These are phyloP conservation scores for Oophaga pumilio DNA, from an alignment of 2,113 vertebrate species.

Conservation along the genomic window DNA sequence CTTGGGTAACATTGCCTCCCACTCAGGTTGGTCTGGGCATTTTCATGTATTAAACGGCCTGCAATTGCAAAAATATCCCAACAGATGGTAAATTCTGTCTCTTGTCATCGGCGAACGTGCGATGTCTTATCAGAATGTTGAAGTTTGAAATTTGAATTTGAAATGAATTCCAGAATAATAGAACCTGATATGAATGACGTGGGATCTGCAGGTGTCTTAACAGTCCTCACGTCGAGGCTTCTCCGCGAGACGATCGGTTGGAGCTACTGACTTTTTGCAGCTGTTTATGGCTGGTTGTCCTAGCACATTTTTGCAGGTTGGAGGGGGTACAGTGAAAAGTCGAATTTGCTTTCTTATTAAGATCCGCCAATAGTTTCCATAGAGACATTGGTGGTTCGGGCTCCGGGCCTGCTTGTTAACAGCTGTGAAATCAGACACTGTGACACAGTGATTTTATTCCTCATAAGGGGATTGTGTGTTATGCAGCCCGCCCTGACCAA, in stretches of 20 bases:
- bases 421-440: conserved; percentile 43
- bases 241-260: background rate
- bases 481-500: background rate
- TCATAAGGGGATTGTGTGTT: conserved; percentile 21
- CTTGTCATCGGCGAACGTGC: background rate
- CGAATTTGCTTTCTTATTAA: conserved; percentile 37
- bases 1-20: too few species aligned
- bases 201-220: background rate
- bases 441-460: conserved; percentile 33
- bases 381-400: conserved; percentile 11
- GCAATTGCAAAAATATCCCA: too few species aligned
- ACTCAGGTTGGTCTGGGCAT: too few species aligned
- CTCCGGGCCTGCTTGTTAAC: conserved; percentile 22
- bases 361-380: conserved; percentile 22
- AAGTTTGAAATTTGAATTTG: background rate
- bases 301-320: background rate
- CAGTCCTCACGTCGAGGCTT: background rate
- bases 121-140: background rate
- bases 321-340: conserved; percentile 19
- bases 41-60: too few species aligned
- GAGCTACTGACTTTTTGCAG: background rate
- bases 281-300: background rate
- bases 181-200: background rate
- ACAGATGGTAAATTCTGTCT: background rate
- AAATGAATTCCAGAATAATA: background rate